Percentiles rank a stretch among this genome's conserved stretches.
phyloP scores from a whole-genome alignment of 2,113 vertebrate genomes.

The Ceyx cyanopectus region DNA sequence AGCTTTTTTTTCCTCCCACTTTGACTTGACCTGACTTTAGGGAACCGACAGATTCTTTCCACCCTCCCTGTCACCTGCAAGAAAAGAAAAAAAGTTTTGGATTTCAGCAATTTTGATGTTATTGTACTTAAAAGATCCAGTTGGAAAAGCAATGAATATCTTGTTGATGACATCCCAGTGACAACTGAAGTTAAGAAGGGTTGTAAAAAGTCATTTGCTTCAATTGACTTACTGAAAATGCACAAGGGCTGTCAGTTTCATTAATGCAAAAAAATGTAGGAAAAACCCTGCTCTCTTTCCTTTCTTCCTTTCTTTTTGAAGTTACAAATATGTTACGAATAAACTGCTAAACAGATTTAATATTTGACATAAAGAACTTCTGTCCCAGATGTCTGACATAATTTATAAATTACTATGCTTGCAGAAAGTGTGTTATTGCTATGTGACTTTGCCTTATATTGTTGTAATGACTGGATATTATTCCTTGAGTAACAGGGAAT shows the following conservation, averaged over 20 bases:
- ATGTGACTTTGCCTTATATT: conserved; percentile 66
- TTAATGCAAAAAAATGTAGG: conserved; percentile 45
- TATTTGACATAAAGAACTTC: conserved; percentile 72
- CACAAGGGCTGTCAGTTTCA: conserved; percentile 47
- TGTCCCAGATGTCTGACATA: conserved; percentile 70
- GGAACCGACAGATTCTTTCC: conserved; percentile 63
- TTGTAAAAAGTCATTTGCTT: conserved; percentile 71
- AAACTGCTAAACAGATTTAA: conserved; percentile 77
- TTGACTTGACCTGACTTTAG: conserved; percentile 71
- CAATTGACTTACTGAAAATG: conserved; percentile 73
- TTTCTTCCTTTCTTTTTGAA: conserved; percentile 72
- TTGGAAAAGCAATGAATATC: conserved; percentile 71
- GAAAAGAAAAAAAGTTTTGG: conserved; percentile 59
- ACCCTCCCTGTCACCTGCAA: background rate
- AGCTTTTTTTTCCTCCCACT: conserved; percentile 59
- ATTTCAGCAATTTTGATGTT: conserved; percentile 73
- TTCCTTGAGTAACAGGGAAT: conserved; percentile 60
- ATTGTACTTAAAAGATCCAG: conserved; percentile 62
- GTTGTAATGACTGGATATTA: conserved; percentile 66
- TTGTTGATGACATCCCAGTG: conserved; percentile 76
- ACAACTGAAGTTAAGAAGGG: conserved; percentile 77
- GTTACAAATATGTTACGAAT: conserved; percentile 64
- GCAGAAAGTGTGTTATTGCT: conserved; percentile 66
- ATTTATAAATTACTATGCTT: conserved; percentile 71
- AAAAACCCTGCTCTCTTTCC: background rate